phyloP scores from a whole-genome alignment of 2,113 vertebrate species.

The Corynorhinus townsendii region DNA sequence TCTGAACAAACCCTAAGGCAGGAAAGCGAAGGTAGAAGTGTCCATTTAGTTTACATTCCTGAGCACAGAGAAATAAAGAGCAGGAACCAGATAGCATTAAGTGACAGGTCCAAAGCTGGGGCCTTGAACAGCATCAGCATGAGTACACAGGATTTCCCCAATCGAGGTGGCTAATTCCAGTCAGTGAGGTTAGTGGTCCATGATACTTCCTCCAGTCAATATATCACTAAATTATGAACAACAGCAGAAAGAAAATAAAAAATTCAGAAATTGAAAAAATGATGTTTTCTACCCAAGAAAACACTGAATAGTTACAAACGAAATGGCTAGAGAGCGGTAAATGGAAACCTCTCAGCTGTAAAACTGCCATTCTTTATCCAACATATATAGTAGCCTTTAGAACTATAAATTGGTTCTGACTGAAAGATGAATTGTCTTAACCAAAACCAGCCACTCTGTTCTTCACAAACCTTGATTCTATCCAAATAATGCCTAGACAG shows the following conservation, averaged over 20 bases:
- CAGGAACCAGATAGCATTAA: not conserved
- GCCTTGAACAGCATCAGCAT: not conserved
- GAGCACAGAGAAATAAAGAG: not conserved
- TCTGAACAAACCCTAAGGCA: not conserved
- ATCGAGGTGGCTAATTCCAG: not conserved
- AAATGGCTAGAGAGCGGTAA: not conserved
- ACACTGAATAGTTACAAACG: not conserved
- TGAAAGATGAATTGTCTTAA: constrained; percentile 11
- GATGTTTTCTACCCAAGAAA: not conserved
- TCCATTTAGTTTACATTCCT: not conserved
- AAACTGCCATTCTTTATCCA: constrained; percentile 17
- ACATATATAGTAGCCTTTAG: not conserved
- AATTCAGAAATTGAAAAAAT: not conserved
- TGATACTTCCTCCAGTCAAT: not conserved
- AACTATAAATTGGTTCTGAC: not conserved
- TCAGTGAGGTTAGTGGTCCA: not conserved
- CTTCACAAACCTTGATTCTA: not conserved
- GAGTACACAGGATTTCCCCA: not conserved
- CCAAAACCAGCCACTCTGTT: not conserved
- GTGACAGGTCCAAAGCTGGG: not conserved
- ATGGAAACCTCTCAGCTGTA: constrained; percentile 36
- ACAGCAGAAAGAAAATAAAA: not conserved
- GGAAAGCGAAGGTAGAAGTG: not conserved
- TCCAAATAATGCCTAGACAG: not conserved
- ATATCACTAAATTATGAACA: not conserved